Evolutionary conservation across 2,113 vertebrate genomes (phyloP).

Genomic region (Oreotrochilus melanogaster): DNA sequence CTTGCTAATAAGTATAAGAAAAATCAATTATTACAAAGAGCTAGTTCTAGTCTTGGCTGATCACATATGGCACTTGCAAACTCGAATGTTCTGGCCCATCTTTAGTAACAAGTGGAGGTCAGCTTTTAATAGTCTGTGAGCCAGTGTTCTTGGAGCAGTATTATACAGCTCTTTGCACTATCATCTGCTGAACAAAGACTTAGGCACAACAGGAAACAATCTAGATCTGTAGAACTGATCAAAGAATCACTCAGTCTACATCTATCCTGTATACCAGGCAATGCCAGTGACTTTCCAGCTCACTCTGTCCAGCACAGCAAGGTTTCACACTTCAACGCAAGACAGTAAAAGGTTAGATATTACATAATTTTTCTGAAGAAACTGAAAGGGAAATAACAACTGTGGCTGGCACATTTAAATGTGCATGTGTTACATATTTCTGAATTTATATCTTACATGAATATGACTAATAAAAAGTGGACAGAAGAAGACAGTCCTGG

Average conservation of each 20-base stretch:
- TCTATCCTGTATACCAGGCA: rapidly evolving
- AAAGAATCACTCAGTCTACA: not conserved
- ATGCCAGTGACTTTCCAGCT: not conserved
- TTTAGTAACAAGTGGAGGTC: not conserved
- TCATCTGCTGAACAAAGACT: not conserved
- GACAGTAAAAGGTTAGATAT: not conserved
- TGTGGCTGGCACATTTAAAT: not conserved
- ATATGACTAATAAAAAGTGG: constrained; percentile 21
- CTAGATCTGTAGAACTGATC: not conserved
- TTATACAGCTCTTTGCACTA: rapidly evolving
- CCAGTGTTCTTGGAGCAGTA: not conserved
- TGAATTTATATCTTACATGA: constrained; percentile 14
- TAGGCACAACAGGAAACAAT: not conserved
- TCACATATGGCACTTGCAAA: not conserved
- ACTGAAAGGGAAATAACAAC: not conserved
- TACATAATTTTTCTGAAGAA: not conserved
- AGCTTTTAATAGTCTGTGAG: not conserved
- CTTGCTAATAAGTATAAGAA: not conserved
- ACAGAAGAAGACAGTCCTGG: not conserved
- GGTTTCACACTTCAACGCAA: rapidly evolving
- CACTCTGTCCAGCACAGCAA: not conserved
- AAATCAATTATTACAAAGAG: not conserved
- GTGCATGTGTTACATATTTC: not conserved
- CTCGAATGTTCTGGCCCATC: not conserved
- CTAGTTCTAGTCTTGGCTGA: not conserved